Base-by-base conservation (phyloP, 1,140 invertebrate genomes). In the Pseudoatta argentina region DNA sequence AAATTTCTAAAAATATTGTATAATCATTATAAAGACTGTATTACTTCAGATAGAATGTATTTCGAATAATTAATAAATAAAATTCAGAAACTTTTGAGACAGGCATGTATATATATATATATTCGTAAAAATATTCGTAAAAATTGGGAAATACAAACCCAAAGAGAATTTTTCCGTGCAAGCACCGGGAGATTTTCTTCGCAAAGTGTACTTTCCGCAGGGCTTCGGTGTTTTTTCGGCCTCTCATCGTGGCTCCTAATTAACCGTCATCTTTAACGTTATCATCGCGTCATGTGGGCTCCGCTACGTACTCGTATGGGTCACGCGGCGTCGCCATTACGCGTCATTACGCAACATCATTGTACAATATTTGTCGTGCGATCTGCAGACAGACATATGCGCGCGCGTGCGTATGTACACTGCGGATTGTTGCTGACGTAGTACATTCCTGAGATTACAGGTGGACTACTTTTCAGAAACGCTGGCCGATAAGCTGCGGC, bases 401-500 rank as follows among this genome's bases (percentile, higher is more conserved):
- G 18, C 24, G 27, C 39, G 79, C 44, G n/a, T n/a, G 30, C 57
- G 57, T 34, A 34, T 61, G 53, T 71, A 82, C 53, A 81, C 73
- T 14, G 53, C 30, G 30, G 59, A 63, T 66, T 76, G 73, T 12
- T 59, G 67, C 18, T 72, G 85, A 85, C 86, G 86, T 85, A 51
- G 86, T 76, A 88, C 88, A 90, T 90, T 89, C 88, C 78, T 85
- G 55, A 89, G 88, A 90, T 89, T 90, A 89, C 73, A 86, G 59
- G 69, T 89, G 88, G 75, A 90, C 88, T 90, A 90, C 85, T 89
- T 90, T 85, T 71, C 79, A 63, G 75, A 77, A 73, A 81, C 48
- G 64, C 53, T 8, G 8, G 55, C 34, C 57, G 89, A 89, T 89
- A 89, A 89, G 66, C 53, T 8, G 39, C 48, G 61, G 6, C 30